phyloP scores from a whole-genome alignment of 2,113 vertebrate species.

The Salvelinus namaycush region DNA sequence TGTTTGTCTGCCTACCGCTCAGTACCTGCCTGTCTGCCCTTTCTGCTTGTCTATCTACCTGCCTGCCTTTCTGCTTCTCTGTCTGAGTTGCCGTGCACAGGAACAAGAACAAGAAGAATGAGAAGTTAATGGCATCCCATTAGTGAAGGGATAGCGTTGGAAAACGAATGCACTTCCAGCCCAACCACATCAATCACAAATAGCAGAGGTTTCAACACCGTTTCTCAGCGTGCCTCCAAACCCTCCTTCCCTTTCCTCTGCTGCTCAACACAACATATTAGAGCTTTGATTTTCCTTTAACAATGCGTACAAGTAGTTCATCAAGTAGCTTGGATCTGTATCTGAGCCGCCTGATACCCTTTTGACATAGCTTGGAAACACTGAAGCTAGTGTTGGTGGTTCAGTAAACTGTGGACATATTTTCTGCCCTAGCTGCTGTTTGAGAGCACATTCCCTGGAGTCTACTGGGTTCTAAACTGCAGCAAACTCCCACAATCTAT shows the following conservation, averaged over 20 bases:
- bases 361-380: neutral
- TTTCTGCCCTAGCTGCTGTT: neutral
- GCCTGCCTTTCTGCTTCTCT: neutral
- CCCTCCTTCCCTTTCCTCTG: neutral
- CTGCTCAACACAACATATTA: too few relatives aligned
- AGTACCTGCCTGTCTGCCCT: too few relatives aligned
- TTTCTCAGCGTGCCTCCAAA: neutral
- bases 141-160: slow-evolving; percentile 1
- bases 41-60: too few relatives aligned
- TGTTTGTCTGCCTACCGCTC: too few relatives aligned
- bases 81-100: neutral
- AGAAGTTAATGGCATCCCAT: slow-evolving; percentile 7
- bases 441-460: too few relatives aligned
- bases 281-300: too few relatives aligned
- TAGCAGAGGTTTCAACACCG: slow-evolving; percentile 15
- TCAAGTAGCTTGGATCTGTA: too few relatives aligned
- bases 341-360: too few relatives aligned
- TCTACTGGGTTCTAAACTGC: too few relatives aligned
- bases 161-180: slow-evolving; percentile 3
- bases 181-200: slow-evolving; percentile 25
- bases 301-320: too few relatives aligned
- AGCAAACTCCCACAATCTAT: neutral
- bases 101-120: neutral
- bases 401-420: neutral
- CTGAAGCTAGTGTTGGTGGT: neutral